Base-by-base conservation (phyloP, 2,888 invertebrate genomes). In the Aradus depressus region DNA sequence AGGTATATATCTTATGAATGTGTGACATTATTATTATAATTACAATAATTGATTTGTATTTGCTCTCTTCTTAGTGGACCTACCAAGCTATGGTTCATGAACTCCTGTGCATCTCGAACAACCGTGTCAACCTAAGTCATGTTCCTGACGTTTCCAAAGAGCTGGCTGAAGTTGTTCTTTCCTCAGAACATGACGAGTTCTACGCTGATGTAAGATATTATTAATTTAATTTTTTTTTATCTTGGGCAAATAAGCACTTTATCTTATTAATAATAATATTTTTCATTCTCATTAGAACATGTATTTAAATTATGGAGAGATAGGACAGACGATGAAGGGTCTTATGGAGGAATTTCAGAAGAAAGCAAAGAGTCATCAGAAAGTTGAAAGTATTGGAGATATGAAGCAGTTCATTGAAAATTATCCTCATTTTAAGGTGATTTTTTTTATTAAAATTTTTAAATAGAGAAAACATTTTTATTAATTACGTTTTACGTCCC, bases 41-140 rank as follows among this genome's bases (percentile, higher is more conserved):
- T n/a, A n/a, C n/a, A n/a, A n/a, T n/a, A n/a, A n/a, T n/a, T n/a
- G n/a, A n/a, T n/a, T n/a, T n/a, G n/a, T n/a, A n/a, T 41, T 37
- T 44, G 31, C 19, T 21, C 52, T 31, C 12, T 16, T 58, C 57
- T 50, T 77, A 93, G 76, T 99, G 98, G 98, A 98, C 97, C 0
- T 99, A 99, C 71, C 97, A 99, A 69, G 98, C 98, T 2, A 98
- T 99, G 98, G 93, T 99, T 8, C 98, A 99, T 69, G 97, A 99
- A 69, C 69, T 98, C 47, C 69, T 99, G 35, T 83, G 83, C 0
- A 93, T 99, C 58, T 81, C 81, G 63, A 95, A 93, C 68, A 93
- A 95, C 70, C 79, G 96, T 52, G 95, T 98, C 22, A 89, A 84
- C 66, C 75, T 98, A 55, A 83, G 88, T 1, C 77, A 81, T 58